Base-by-base conservation (phyloP, 2,888 invertebrate genomes). In the Diarsia brunnea region DNA sequence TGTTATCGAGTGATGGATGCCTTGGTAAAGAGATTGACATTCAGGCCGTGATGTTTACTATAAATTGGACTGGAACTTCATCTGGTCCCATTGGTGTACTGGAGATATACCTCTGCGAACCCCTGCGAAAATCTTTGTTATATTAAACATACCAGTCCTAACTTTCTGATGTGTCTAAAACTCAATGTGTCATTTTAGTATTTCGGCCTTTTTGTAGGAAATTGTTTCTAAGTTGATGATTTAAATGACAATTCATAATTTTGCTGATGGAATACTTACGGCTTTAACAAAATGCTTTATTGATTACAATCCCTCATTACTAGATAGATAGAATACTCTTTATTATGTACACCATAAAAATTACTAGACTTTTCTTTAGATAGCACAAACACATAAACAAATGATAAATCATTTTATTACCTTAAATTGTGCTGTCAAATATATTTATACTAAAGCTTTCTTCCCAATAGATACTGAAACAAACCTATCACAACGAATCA, bases 1-100 rank as follows among this genome's bases (percentile, higher is more conserved):
- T 51, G 27, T 73, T 68, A 55, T 63, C 7, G 31, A 51, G 21
- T 47, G 45, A 60, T 64, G 31, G 14, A 27, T 75, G n/a, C 11
- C 19, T 67, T 24, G 14, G 27, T 45, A 45, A 51, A 58, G 55
- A 70, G n/a, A 31, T 24, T 76, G 14, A n/a, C n/a, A n/a, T 61
- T 27, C 7, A 19, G 27, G 61, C 16, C 38, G 24, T 63, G 12
- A 38, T 5, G 16, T 64, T 1, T 49, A 24, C 1, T 43, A 7
- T 74, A 38, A 47, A 21, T 71, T 31, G 38, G 45, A 16, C 27
- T 58, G 4, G 14, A 53, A 53, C 4, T 21, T 51, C 49, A 12
- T 53, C n/a, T 53, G 12, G 12, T n/a, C n/a, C 0, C n/a, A 24
- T 53, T 53, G 12, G 12, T 53, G 53, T 53, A n/a, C 51, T n/a